Evolutionary conservation across 92 coral and sea anemone species (phyloP), one percentile per base, ranked within the genome.

Genomic region (Micromussa lordhowensis): DNA sequence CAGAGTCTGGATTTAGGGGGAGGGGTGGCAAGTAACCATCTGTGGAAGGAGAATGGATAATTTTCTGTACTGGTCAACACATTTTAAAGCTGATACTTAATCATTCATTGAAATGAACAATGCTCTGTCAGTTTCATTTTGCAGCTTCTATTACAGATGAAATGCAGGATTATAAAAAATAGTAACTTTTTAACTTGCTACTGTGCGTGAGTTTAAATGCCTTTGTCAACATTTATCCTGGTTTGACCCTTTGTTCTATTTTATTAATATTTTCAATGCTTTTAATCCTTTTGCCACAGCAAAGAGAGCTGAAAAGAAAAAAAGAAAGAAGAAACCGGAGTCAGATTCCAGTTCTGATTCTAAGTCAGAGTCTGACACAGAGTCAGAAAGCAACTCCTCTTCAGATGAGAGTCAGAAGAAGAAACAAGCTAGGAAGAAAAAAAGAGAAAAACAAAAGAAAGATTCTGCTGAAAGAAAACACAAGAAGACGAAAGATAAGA

Each of bases 361-460:
- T 21, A 53, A 54, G 14, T 83, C 92, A 22, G 89, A 76, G 15
- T 85, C 95, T 32, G 80, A 73, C 15, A 79, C 93, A 22, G 86
- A 88, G 32, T 87, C 95, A 31, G 97, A 81, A 4, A 92, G 97
- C 74, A 93, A 83, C 48, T 92, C 98, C 16, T 92, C 96, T 3
- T 81, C 90, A 21, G 96, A 89, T 70, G 98, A 94, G 63, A 85
- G 82, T 26, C 55, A 38, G 58, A 86, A 85, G 85, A 90, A 68
- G 81, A 85, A 91, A 71, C 88, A 82, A 68, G 55, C 83, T 57
- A 91, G 85, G 69, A 87, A 75, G 93, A 97, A 93, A 57, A 92
- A 85, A 59, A 95, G 91, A 82, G 86, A 88, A 40, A 95, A 93
- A 70, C 81, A 78, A 1, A 61, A 61, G 89, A 87, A 83, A 71